Base-by-base conservation (phyloP, 2,797 vertebrate species). In the Acomys russatus region DNA sequence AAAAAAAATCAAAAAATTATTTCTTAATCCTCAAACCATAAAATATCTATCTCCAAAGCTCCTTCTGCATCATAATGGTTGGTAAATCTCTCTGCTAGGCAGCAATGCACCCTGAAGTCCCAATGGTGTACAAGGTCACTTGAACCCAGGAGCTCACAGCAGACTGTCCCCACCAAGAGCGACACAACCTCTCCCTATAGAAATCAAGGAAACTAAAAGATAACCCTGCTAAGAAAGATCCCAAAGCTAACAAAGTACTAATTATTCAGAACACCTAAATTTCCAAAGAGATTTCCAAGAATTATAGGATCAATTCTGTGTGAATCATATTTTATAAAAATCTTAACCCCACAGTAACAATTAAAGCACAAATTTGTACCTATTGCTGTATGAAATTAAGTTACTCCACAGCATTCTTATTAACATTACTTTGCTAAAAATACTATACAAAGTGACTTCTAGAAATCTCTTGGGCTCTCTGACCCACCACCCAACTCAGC, bases 381-480 rank as follows among this genome's bases (percentile, higher is more conserved):
- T 82, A 91, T 23, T 25, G 91, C 18, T 88, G 5, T 83, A 9
- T 92, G 33, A 97, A 95, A 96, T 87, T 9, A 95, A 88, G 88
- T 89, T 66, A 66, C 9, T 88, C 54, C 54, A 74, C n/a, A 44
- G 23, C 70, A 68, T 25, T 63, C 73, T 79, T 14, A 80, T 70
- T 70, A 95, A 71, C 95, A 59, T 74, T 80, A 33, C 22, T 49
- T 12, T 22, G 96, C 28, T 95, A 96, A 91, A 97, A 96, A 94
- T 49, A 86, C 18, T 88, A 49, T 9, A 88, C 15, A 88, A 66
- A 97, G 92, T 6, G 73, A 0, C 1, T 93, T 74, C 51, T 71
- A 18, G 84, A 92, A 80, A 35, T 92, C 71, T 91, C 74, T 90
- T 33, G 70, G 22, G 78, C 56, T 88, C 2, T 92, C 68, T 35